Evolutionary conservation across 2,888 invertebrate genomes (phyloP).

Genomic region (Cybosia mesomella): DNA sequence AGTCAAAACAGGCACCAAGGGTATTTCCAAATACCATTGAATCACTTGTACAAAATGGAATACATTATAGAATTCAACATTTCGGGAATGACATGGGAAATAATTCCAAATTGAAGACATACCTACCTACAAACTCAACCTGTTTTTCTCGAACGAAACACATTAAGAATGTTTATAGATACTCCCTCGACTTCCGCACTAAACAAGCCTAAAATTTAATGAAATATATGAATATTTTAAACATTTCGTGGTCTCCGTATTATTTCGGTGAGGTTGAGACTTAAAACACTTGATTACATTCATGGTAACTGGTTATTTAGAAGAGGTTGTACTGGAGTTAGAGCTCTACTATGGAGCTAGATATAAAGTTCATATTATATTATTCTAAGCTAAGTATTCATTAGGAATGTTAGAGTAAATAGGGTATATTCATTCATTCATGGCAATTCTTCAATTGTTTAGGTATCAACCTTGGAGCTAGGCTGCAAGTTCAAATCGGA

Average conservation of each 20-base stretch:
- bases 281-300: conserved; percentile 12
- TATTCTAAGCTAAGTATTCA: neutral
- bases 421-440: too few species aligned
- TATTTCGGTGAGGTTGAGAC: conserved; percentile 3
- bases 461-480: neutral
- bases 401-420: too few species aligned
- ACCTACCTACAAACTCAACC: conserved; percentile 6
- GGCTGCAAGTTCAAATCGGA: neutral
- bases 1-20: neutral
- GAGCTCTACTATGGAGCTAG: neutral
- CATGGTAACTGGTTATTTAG: conserved; percentile 10
- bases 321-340: conserved; percentile 1
- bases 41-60: neutral
- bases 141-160: conserved; percentile 18
- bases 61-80: conserved; percentile 5
- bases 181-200: conserved; percentile 22
- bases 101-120: neutral
- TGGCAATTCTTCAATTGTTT: neutral
- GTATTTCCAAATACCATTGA: conserved; percentile 2
- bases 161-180: conserved; percentile 17
- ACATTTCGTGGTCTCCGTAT: neutral
- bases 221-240: conserved; percentile 3
- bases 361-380: neutral
- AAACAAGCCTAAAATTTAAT: conserved; percentile 18
- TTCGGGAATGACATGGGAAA: conserved; percentile 5